Evolutionary conservation across 2,888 invertebrate species (phyloP).

Genomic region (Parelbella ahira): DNA sequence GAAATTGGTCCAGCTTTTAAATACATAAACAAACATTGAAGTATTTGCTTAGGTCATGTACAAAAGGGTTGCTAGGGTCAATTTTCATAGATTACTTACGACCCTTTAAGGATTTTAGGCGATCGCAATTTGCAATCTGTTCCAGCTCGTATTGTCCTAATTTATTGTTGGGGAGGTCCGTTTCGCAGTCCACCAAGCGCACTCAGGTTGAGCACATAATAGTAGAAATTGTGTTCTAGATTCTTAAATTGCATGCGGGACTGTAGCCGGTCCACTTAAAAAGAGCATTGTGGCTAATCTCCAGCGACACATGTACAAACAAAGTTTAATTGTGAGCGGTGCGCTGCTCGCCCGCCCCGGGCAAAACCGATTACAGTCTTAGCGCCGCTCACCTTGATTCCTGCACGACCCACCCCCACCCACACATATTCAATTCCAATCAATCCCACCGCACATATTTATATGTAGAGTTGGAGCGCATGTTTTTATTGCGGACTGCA

Average conservation of each 20-base stretch:
- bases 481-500: constrained; percentile 79
- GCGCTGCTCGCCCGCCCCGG: constrained; percentile 47
- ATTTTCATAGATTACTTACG: too few relatives aligned
- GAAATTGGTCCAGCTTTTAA: too few relatives aligned
- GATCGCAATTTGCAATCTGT: background rate
- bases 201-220: constrained; percentile 34
- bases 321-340: constrained; percentile 78
- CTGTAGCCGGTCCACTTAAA: constrained; percentile 72
- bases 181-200: constrained; percentile 12
- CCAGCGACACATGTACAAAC: constrained; percentile 79
- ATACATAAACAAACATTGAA: too few relatives aligned
- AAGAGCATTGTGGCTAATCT: constrained; percentile 78
- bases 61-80: too few relatives aligned
- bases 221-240: constrained; percentile 58
- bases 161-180: constrained; percentile 11
- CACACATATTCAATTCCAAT: constrained; percentile 79
- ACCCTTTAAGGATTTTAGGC: too few relatives aligned
- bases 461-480: constrained; percentile 66
- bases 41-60: too few relatives aligned
- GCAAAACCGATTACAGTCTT: constrained; percentile 81
- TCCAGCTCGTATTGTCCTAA: constrained; percentile 9
- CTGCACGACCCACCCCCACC: constrained; percentile 43
- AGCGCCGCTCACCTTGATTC: constrained; percentile 76
- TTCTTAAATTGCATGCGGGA: constrained; percentile 75
- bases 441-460: constrained; percentile 76